Evolutionary conservation across 2,888 invertebrate species (phyloP).

Genomic region (Tribolium freemani): DNA sequence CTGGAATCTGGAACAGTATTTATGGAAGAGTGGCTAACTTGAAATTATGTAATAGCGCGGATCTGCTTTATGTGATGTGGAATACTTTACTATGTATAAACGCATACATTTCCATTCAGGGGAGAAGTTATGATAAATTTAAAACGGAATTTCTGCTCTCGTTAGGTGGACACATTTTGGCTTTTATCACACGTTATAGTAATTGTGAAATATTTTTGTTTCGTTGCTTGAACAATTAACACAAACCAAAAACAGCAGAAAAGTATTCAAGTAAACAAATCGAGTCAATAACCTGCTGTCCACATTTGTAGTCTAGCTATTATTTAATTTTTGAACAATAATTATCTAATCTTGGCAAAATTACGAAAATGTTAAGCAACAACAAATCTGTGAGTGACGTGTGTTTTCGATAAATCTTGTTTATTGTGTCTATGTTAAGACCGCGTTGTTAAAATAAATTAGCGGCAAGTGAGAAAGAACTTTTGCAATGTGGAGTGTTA

Average conservation of each 20-base stretch:
- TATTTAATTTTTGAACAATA: neutral
- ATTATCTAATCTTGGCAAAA: neutral
- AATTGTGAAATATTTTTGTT: neutral
- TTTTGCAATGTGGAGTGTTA: neutral
- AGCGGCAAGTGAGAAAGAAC: neutral
- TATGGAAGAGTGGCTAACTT: conserved; percentile 23
- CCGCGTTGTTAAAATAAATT: neutral
- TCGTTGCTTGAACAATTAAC: neutral
- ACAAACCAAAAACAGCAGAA: neutral
- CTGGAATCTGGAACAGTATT: conserved; percentile 29
- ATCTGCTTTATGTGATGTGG: conserved; percentile 19
- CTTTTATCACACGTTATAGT: neutral
- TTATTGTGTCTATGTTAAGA: neutral
- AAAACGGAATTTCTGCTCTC: neutral
- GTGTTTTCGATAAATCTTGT: neutral
- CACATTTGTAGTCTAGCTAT: neutral
- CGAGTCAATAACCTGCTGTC: neutral
- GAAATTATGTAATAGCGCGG: conserved; percentile 28
- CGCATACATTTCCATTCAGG: neutral
- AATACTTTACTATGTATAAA: conserved; percentile 13
- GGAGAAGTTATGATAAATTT: neutral
- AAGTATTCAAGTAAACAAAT: neutral
- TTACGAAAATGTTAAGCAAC: neutral
- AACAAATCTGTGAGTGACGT: neutral
- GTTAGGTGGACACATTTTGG: neutral